Base-by-base conservation (phyloP, 2,797 vertebrate species). In the Sciurus carolinensis region DNA sequence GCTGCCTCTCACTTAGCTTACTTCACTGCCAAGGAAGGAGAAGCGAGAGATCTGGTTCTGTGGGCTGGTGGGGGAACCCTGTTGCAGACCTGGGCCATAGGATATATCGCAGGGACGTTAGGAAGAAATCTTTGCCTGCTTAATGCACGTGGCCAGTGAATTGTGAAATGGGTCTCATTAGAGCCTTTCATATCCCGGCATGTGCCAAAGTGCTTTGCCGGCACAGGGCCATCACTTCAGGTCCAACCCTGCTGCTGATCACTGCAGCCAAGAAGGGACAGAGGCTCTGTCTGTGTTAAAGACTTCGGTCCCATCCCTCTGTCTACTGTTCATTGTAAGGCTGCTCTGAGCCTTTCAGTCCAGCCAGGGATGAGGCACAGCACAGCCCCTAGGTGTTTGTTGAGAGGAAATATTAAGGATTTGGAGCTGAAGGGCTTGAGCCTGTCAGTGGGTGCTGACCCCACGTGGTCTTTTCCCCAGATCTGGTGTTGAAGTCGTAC, bases 321-420 rank as follows among this genome's bases (percentile, higher is more conserved):
- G 95, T 97, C 97, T 87, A 97, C 97, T 98, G 97, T 98, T 97
- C 95, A 97, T 98, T 98, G 97, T 97, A n/a, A 90, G 93, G 47
- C 9, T 4, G 64, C 94, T 91, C 87, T 95, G 93, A 73, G 87
- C 91, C 84, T 97, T 95, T 96, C 97, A 82, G 39, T 76, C 57
- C 39, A 50, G 79, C 44, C 87, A 22, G 18, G 36, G 66, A 64
- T 10, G 93, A 90, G 92, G 62, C 81, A 54, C 54, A 72, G 42
- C 24, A 30, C 71, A 73, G 86, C 71, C 79, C 85, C 33, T 97
- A 96, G 96, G 93, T 96, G 91, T 96, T 91, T 24, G 18, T 7
- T 44, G 77, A 80, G 66, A 90, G 76, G 89, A 42, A 76, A 85
- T n/a, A 7, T 10, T 42, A 79, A 80, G 76, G 64, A n/a, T 76